Base-by-base conservation (phyloP, 2,113 vertebrate species). In the Nettapus auritus region DNA sequence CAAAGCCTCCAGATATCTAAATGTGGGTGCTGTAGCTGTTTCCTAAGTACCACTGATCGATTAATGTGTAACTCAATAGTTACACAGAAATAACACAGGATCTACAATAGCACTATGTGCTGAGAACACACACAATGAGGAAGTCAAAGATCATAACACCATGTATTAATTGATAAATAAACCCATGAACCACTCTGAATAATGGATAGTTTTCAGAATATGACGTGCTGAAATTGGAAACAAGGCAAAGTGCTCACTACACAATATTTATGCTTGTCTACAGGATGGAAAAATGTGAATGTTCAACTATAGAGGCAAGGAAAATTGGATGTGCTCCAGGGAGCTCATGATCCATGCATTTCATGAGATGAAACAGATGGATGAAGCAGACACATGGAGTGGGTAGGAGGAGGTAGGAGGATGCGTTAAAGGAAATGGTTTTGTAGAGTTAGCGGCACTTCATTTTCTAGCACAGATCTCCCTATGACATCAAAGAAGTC, bases 301-400 rank as follows among this genome's bases (percentile, higher is more conserved):
- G 92, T 93, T 90, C 82, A 86, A 13, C 69, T 94, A 83, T 53
- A 94, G 64, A 94, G 73, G 80, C 73, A 86, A 79, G 33, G 87
- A 57, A 94, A 91, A 75, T 78, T 97, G 96, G 94, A 64, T 0
- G 1, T 90, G 70, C 66, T 95, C 94, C 96, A 96, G 91, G 70
- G 78, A 95, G 73, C 90, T 93, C 91, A 90, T 71, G 91, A 95
- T 96, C 94, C 93, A 89, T 92, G 88, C 48, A 78, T 94, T 94
- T 92, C 92, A 92, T 93, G 94, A 97, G 90, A 86, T 84, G 88
- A 90, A 97, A 57, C 95, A 97, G 96, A 95, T 94, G 95, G 95
- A 73, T 88, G 90, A 33, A 90, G 81, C 80, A 94, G 86, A 93
- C 62, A 82, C 90, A 93, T 68, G 77, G 86, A 75, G 82, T 36